Percentiles rank a stretch among this genome's conserved stretches.
Evolutionary conservation across 2,797 vertebrate genomes (phyloP).

Genomic region (Halcyon badia): DNA sequence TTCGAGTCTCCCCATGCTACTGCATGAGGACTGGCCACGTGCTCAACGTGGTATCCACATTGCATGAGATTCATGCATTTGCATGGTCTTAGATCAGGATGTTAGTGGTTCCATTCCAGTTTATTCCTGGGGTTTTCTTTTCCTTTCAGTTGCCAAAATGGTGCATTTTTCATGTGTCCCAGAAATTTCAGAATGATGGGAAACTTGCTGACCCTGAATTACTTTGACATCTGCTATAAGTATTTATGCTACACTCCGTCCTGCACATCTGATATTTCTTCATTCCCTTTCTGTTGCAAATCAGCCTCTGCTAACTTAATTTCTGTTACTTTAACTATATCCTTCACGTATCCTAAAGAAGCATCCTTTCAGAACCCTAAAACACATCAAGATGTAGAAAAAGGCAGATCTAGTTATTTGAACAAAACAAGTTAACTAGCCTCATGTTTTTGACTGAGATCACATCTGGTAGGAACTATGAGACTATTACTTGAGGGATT

Average conservation of each 20-base stretch:
- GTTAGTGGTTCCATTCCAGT: neutral
- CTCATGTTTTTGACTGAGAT: neutral
- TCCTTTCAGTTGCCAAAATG: neutral
- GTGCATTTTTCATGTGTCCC: neutral
- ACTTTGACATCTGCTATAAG: slow-evolving; percentile 33
- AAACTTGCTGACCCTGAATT: slow-evolving; percentile 46
- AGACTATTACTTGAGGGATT: neutral
- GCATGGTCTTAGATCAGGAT: neutral
- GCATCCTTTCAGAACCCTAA: neutral
- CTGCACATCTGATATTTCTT: slow-evolving; percentile 40
- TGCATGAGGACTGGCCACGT: neutral
- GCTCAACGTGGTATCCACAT: neutral
- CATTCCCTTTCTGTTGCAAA: neutral
- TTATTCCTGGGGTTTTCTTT: slow-evolving; percentile 6
- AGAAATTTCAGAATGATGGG: slow-evolving; percentile 10
- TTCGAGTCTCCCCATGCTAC: fast-evolving
- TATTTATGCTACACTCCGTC: neutral
- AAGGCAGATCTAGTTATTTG: neutral
- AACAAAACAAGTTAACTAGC: neutral
- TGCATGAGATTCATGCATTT: neutral
- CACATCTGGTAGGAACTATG: neutral
- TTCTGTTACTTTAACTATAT: slow-evolving; percentile 42
- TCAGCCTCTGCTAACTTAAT: slow-evolving; percentile 27
- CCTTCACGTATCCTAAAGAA: neutral
- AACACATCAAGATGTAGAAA: neutral